Base-by-base conservation (phyloP, 2,888 invertebrate species). In the Eristalis arbustorum region DNA sequence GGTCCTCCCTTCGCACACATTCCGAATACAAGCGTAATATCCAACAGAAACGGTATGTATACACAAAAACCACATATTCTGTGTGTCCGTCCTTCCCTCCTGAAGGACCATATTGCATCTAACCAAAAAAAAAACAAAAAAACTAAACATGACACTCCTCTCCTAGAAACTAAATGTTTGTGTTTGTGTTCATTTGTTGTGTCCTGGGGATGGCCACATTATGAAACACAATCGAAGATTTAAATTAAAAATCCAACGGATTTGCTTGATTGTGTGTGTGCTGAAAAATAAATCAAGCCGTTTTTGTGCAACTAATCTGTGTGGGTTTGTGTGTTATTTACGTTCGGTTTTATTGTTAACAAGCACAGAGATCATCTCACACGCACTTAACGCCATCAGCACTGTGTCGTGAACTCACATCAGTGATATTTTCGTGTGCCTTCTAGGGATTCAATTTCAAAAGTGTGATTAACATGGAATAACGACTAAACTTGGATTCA, bases 31-130 rank as follows among this genome's bases (percentile, higher is more conserved):
- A 90, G 79, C 92, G 92, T 88, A 91, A 90, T 89, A 90, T 91
- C 89, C 91, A 91, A 89, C 92, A 92, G 74, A 92, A 92, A 91
- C 93, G 93, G 92, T 93, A 93, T 88, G 93, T 89, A 88, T 63
- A 18, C 3, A 37, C 14, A 61, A 63, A 68, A 57, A 56, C 8
- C 64, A 64, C 37, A 22, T 56, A 72, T 63, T 62, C 18, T 40
- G 40, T 62, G 25, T 64, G 37, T 71, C 59, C 66, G 37, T 71
- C 59, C 66, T 71, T 71, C 73, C 63, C 42, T 73, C 40, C 68
- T 25, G n/a, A 59, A 59, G 22, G 23, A 59, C n/a, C 61, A 76
- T 18, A 49, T 49, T 72, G 71, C 71, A 78, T 72, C 42, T 72
- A 64, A 78, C 31, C 28, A 11, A 40, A 59, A 64, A 77, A 49